Evolutionary conservation across 2,113 vertebrate species (phyloP).

Genomic region (Hippocampus zosterae): DNA sequence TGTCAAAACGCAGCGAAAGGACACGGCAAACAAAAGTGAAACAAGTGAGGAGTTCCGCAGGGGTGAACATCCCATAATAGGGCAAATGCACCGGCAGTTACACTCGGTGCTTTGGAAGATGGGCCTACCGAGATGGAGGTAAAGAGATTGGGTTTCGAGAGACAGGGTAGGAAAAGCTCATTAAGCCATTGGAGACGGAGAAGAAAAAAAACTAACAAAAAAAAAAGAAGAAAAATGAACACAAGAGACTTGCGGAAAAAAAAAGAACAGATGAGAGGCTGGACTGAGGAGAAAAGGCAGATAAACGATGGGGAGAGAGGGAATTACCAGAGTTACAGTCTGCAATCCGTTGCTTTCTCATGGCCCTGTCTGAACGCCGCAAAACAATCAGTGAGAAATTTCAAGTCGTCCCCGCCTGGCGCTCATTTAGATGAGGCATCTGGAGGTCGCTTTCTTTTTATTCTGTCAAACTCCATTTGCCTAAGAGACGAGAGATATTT

Average conservation of each 20-base stretch:
- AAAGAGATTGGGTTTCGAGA: conserved; percentile 27
- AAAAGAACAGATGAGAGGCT: conserved; percentile 45
- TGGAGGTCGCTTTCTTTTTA: conserved; percentile 22
- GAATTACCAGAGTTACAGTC: conserved; percentile 20
- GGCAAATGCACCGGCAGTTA: conserved; percentile 40
- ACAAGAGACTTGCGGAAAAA: conserved; percentile 27
- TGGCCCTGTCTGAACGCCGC: conserved; percentile 40
- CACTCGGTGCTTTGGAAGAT: conserved; percentile 47
- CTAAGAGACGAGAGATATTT: not conserved
- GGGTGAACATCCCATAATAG: conserved; percentile 20
- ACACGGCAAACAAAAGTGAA: conserved; percentile 14
- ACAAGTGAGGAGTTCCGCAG: conserved; percentile 32
- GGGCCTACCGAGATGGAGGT: conserved; percentile 29
- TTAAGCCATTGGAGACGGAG: conserved; percentile 54
- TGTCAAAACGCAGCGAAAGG: too few relatives aligned
- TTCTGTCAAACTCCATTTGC: conserved; percentile 31
- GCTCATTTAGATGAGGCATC: conserved; percentile 32
- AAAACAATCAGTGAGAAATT: conserved; percentile 33
- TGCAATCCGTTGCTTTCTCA: conserved; percentile 31
- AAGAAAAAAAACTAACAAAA: conserved; percentile 43
- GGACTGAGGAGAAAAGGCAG: conserved; percentile 27
- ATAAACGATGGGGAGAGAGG: conserved; percentile 32
- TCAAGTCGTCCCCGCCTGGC: conserved; percentile 16
- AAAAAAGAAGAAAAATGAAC: conserved; percentile 46
- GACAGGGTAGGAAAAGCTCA: conserved; percentile 51